Percentiles rank a stretch among this genome's conserved stretches.
Conservation (phyloP, 2,797 vertebrate species). For the Clarias pachynema region DNA sequence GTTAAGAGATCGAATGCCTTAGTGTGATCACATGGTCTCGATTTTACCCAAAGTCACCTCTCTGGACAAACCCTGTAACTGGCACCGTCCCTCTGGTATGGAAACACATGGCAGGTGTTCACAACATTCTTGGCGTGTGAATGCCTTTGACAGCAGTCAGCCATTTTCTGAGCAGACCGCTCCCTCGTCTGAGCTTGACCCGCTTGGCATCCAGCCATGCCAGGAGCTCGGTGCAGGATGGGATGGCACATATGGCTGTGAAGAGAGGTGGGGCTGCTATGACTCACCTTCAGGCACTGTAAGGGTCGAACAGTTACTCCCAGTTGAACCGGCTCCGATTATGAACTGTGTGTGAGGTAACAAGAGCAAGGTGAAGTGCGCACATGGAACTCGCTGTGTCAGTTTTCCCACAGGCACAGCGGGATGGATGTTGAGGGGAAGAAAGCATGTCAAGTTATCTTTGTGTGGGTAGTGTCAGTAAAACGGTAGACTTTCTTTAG, state of each 20-base stretch:
- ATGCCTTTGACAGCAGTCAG: constrained; percentile 38
- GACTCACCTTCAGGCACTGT: constrained; percentile 36
- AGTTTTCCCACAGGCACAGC: constrained; percentile 15
- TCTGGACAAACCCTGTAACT: constrained; percentile 21
- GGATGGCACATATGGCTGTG: constrained; percentile 38
- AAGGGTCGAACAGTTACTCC: background rate
- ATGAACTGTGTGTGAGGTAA: constrained; percentile 31
- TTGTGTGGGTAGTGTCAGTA: background rate
- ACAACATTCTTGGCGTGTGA: constrained; percentile 47
- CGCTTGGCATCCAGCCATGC: constrained; percentile 37
- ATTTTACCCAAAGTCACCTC: constrained; percentile 39
- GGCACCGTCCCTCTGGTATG: constrained; percentile 42
- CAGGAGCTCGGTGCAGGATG: constrained; percentile 13
- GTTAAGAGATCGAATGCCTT: background rate
- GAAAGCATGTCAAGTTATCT: constrained; percentile 1
- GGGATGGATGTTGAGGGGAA: background rate
- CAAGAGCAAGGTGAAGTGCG: constrained; percentile 11
- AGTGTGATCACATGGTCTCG: background rate
- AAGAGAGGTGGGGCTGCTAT: constrained; percentile 3
- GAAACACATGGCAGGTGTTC: constrained; percentile 51
- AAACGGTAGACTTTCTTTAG: background rate
- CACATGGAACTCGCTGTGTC: constrained; percentile 4
- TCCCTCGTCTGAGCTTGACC: constrained; percentile 46
- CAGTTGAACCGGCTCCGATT: constrained; percentile 1
- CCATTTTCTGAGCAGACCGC: constrained; percentile 32